These are phyloP conservation scores for Cyaniris semiargus DNA, from an alignment of 2,888 invertebrate species.

Conservation along the genomic window DNA sequence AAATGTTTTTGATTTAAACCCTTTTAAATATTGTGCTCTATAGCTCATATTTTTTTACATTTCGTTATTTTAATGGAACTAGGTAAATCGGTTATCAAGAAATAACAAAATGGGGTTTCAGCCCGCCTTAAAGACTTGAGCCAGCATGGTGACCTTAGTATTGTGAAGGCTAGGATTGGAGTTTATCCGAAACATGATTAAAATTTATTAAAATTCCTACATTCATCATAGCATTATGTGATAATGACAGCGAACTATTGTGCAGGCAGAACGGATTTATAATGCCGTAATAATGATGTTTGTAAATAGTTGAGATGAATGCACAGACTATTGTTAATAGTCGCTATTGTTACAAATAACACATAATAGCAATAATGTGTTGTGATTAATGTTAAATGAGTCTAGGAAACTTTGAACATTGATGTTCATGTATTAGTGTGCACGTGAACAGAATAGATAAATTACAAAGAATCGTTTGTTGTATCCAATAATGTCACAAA, in stretches of 20 bases:
- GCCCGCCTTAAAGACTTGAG: too few relatives aligned
- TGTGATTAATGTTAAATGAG: conserved; percentile 10
- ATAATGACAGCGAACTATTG: not conserved
- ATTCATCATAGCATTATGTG: conserved; percentile 1
- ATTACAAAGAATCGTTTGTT: conserved; percentile 10
- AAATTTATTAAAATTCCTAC: not conserved
- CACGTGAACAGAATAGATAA: conserved; percentile 4
- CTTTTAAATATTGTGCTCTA: too few relatives aligned
- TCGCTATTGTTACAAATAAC: conserved; percentile 9
- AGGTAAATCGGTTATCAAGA: too few relatives aligned
- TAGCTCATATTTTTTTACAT: too few relatives aligned
- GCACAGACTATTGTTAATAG: not conserved
- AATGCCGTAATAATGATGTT: conserved; percentile 17
- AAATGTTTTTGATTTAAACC: too few relatives aligned
- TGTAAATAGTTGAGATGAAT: conserved; percentile 20
- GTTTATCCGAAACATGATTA: not conserved
- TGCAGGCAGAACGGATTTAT: conserved; percentile 17
- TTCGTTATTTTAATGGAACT: too few relatives aligned
- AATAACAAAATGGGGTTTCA: too few relatives aligned
- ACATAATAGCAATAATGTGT: conserved; percentile 23
- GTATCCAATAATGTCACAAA: not conserved
- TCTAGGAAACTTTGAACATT: not conserved
- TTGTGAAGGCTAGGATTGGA: too few relatives aligned
- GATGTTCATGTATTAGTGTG: not conserved
- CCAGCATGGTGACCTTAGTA: too few relatives aligned